Evolutionary conservation across 1,140 invertebrate genomes (phyloP), one percentile per base, ranked within the genome.

Genomic region (Bombus vancouverensis): DNA sequence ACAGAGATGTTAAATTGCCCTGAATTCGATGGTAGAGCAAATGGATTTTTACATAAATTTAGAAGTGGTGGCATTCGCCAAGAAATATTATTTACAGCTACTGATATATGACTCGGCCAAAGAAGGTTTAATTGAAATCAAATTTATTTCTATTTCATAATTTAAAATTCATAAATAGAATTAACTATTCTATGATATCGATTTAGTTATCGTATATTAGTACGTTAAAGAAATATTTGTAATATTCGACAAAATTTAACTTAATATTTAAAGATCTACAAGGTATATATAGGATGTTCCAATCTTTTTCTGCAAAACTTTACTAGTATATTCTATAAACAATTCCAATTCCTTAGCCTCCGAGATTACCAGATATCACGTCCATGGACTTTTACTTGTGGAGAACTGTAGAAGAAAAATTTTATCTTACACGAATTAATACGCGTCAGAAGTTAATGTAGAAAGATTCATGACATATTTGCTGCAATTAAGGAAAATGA

Each of bases 11-110:
- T 95, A 10, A 77, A 80, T 12, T 85, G 89, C 37, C 87, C 92
- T 0, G 94, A 95, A 81, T 95, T 95, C 32, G 93, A 95, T 53
- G 95, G 94, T 4, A 92, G 94, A 85, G 93, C 94, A 4, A 86
- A 94, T 47, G 89, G 87, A 71, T 93, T 93, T 77, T 65, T 94
- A 10, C 91, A 92, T 72, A 89, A 78, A 34, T 89, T 91, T 18
- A 90, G 94, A 68, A 93, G 91, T 1, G 78, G 93, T 9, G 94
- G 93, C 1, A 73, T 87, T 62, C 86, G 77, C 32, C 90, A 92
- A 22, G 94, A 94, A 73, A 86, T 95, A 15, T 59, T 95, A 9
- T 95, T 95, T 13, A 94, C 93, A 10, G 95, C 95, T 66, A 94
- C 94, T 1, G 87, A 92, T 59, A 80, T 92, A 15, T 95, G 95